phyloP scores from a whole-genome alignment of 2,113 vertebrate genomes.

The Leucoraja erinaceus region DNA sequence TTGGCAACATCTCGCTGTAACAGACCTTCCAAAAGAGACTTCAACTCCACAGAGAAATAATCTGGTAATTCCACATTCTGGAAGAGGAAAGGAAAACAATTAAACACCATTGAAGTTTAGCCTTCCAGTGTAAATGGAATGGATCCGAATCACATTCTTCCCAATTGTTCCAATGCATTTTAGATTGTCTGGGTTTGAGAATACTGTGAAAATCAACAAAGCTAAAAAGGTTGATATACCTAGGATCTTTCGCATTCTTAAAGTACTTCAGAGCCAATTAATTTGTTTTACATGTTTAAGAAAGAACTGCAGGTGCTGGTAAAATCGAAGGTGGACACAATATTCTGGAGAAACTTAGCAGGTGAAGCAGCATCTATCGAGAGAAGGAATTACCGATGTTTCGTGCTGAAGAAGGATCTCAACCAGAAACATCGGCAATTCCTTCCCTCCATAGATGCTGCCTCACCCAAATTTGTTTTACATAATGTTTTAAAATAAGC shows the following conservation, averaged over 20 bases:
- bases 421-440: too few relatives aligned
- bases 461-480: too few relatives aligned
- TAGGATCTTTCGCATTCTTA: neutral
- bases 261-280: neutral
- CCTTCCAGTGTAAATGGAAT: neutral
- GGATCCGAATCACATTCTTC: neutral
- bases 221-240: neutral
- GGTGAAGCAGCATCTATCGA: too few relatives aligned
- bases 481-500: neutral
- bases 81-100: neutral
- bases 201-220: neutral
- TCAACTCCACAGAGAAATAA: conserved; percentile 80
- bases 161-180: neutral
- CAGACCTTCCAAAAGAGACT: conserved; percentile 82
- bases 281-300: neutral
- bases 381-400: too few relatives aligned
- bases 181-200: neutral
- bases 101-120: neutral
- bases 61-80: conserved; percentile 93
- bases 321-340: too few relatives aligned
- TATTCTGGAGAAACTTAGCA: too few relatives aligned
- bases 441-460: too few relatives aligned
- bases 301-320: too few relatives aligned
- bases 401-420: too few relatives aligned
- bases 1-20: conserved; percentile 82